phyloP scores from a whole-genome alignment of 2,797 vertebrate genomes.

The Florisuga fusca region DNA sequence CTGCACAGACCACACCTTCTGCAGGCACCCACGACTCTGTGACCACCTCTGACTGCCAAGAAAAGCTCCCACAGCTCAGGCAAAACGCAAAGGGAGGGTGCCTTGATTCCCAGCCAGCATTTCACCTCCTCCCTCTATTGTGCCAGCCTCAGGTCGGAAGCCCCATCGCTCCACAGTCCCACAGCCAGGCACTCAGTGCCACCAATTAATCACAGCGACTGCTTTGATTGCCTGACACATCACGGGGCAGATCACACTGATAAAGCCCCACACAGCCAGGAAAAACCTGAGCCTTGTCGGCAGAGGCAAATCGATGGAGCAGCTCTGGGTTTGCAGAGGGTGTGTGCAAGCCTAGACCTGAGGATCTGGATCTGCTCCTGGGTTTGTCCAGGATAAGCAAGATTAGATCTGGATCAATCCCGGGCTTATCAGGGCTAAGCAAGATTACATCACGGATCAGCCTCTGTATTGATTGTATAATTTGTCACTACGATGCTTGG shows the following conservation, averaged over 20 bases:
- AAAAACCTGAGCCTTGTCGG: fast-evolving
- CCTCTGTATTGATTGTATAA: not conserved
- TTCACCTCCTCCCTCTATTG: not conserved
- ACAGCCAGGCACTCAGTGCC: not conserved
- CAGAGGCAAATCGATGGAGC: not conserved
- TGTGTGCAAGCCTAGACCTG: not conserved
- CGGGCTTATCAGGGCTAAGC: not conserved
- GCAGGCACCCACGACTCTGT: fast-evolving
- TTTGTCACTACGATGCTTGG: slow-evolving; percentile 1
- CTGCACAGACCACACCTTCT: not conserved
- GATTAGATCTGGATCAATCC: slow-evolving; percentile 71
- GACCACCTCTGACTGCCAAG: not conserved
- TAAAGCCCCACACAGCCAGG: not conserved
- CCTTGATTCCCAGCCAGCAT: not conserved
- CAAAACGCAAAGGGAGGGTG: fast-evolving
- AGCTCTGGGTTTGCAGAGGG: not conserved
- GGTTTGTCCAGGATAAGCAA: slow-evolving; percentile 49
- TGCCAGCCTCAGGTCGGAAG: fast-evolving
- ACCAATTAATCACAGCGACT: not conserved
- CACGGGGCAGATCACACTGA: not conserved
- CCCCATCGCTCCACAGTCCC: fast-evolving
- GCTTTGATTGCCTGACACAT: not conserved
- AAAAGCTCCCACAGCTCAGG: not conserved
- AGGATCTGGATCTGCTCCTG: slow-evolving; percentile 50
- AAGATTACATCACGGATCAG: slow-evolving; percentile 58